Percentiles rank a stretch among this genome's conserved stretches.
phyloP scores from a whole-genome alignment of 2,797 vertebrate genomes.

The Poliocrania exsul region DNA sequence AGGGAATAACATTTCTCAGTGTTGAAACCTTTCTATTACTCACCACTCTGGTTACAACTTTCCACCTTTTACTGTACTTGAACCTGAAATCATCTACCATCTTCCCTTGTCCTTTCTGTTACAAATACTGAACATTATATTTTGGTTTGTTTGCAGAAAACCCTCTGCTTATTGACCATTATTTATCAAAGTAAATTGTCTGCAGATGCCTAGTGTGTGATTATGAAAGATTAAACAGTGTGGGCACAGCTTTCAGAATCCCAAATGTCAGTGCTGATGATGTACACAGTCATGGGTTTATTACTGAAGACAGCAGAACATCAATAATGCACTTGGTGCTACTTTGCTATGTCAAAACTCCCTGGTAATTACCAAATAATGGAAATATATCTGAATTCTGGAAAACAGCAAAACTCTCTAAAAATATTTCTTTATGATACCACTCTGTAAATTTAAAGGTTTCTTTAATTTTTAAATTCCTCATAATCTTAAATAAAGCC shows the following conservation, averaged over 20 bases:
- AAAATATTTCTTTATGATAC: background rate
- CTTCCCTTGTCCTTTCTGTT: background rate
- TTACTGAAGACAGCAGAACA: background rate
- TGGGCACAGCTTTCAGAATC: slow-evolving; percentile 71
- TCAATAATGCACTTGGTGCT: background rate
- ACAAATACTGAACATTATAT: background rate
- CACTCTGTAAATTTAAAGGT: background rate
- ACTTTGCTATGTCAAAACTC: background rate
- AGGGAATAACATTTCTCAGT: background rate
- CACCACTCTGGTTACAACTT: background rate
- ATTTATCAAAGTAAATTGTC: slow-evolving; percentile 62
- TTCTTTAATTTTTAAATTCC: background rate
- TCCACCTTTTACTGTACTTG: background rate
- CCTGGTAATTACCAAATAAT: background rate
- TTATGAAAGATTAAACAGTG: slow-evolving; percentile 67
- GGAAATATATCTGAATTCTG: background rate
- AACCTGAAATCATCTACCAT: background rate
- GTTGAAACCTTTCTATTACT: background rate
- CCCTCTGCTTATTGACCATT: slow-evolving; percentile 23
- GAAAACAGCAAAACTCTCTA: background rate
- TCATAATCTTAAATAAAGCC: background rate
- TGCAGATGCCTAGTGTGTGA: slow-evolving; percentile 51
- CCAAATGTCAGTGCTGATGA: slow-evolving; percentile 39
- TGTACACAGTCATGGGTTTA: slow-evolving; percentile 43
- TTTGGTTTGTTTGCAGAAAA: background rate